A percentile compares a stretch with the other conserved stretches of the same genome.
Evolutionary conservation across 2,797 vertebrate genomes (phyloP).

Genomic region (Hippoglossus hippoglossus): DNA sequence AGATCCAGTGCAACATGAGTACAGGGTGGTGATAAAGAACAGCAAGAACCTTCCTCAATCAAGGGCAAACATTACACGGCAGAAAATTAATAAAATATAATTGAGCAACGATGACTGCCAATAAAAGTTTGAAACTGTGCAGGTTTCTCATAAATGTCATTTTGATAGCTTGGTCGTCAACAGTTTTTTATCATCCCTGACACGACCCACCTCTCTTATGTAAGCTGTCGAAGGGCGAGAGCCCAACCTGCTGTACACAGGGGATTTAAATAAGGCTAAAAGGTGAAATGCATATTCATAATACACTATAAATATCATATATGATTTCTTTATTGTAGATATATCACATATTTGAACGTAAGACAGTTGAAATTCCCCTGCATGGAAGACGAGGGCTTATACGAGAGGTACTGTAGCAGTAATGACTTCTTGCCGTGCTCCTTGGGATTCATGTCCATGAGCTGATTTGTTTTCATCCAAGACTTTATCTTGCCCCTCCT

Average conservation of each 20-base stretch:
- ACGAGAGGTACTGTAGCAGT: not conserved
- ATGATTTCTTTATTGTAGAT: not conserved
- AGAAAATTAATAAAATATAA: not conserved
- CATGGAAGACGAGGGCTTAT: not conserved
- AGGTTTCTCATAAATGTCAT: not conserved
- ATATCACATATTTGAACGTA: too few species aligned
- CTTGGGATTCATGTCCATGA: not conserved
- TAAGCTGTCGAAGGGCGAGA: too few species aligned
- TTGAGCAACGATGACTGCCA: not conserved
- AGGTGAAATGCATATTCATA: too few species aligned
- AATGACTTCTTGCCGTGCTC: not conserved
- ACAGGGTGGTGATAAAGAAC: not conserved
- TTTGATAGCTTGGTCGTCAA: not conserved
- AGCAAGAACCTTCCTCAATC: not conserved
- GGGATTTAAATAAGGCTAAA: too few species aligned
- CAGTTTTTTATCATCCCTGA: not conserved
- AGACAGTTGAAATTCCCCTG: not conserved
- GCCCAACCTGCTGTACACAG: too few species aligned
- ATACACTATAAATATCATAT: not conserved
- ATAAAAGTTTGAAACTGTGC: not conserved
- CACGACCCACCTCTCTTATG: not conserved
- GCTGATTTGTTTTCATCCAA: constrained; percentile 1
- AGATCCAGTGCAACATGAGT: not conserved
- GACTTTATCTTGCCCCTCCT: not conserved
- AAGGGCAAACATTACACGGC: not conserved